Evolutionary conservation across 2,113 vertebrate species (phyloP).

Genomic region (Phrynocephalus versicolor): DNA sequence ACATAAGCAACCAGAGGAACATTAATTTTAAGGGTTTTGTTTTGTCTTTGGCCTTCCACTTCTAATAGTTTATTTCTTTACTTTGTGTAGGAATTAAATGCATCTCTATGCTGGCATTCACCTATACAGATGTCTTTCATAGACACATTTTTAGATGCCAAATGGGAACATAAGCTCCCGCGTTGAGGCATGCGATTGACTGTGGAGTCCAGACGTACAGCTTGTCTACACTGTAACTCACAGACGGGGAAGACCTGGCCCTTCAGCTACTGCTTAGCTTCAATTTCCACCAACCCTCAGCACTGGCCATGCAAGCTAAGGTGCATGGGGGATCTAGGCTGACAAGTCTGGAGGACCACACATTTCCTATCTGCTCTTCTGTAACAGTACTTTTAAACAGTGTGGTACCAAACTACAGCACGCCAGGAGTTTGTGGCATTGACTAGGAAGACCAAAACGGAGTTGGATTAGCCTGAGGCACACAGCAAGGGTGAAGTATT

Average conservation of each 20-base stretch:
- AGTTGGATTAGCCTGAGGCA: no score
- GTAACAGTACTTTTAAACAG: no score
- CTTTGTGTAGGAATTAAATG: slow-evolving; percentile 16
- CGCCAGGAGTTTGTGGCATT: no score
- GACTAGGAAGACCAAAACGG: no score
- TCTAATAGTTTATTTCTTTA: slow-evolving; percentile 16
- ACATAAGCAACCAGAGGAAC: slow-evolving; percentile 30
- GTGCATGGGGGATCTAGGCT: no score
- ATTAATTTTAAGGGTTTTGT: background rate
- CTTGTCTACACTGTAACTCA: background rate
- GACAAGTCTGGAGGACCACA: background rate
- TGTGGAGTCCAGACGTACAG: background rate
- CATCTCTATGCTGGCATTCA: background rate
- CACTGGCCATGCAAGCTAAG: background rate
- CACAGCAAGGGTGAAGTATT: no score
- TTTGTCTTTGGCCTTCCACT: slow-evolving; percentile 40
- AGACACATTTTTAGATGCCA: no score
- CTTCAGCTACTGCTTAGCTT: background rate
- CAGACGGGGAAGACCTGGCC: no score
- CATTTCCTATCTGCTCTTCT: no score
- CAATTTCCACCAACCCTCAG: background rate
- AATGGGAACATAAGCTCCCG: background rate
- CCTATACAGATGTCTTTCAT: background rate
- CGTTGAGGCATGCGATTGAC: background rate
- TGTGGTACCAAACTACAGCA: no score